Evolutionary conservation across 2,113 vertebrate genomes (phyloP), one percentile per base, ranked within the genome.

Genomic region (Ceratotherium simum): DNA sequence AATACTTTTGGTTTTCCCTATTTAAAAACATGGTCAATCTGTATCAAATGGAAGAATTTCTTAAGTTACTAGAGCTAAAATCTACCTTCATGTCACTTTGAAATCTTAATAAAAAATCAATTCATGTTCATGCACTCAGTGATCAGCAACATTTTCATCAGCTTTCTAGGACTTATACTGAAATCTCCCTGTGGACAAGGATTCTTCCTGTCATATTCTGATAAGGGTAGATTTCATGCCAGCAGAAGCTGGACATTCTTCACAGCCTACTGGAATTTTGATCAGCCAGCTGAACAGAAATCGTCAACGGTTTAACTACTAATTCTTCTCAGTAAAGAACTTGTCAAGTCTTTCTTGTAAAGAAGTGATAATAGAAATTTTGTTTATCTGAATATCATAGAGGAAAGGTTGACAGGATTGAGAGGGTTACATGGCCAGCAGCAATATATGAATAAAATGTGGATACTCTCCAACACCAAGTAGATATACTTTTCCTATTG

Each of bases 151-250:
- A 98, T 97, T 98, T 98, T 97, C 98, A 98, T 98, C 97, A 99
- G 97, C 93, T 96, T 98, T 98, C 97, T 92, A 64, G 64, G 93
- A 92, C 81, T 98, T 94, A 97, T 23, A 90, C 97, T 98, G 98
- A 98, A 98, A 98, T 97, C 98, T 98, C 97, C 96, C 81, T 97
- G 96, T 95, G 98, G 97, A 97, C 93, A 97, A 95, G 11, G 4
- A 56, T 36, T 97, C 98, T 98, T 98, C 95, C 98, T 99, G 98
- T 96, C 87, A 98, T 97, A 96, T 78, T 97, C 90, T 98, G 98
- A 99, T 99, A 99, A 99, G 98, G 98, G 98, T 65, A 94, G 62
- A 97, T 98, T 98, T 98, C 97, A 98, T 36, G 85, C 82, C 36
- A 93, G 54, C 29, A 80, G 95, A 95, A 98, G 42, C 48, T 85